Evolutionary conservation across 2,797 vertebrate species (phyloP).

Genomic region (Momotus momota): DNA sequence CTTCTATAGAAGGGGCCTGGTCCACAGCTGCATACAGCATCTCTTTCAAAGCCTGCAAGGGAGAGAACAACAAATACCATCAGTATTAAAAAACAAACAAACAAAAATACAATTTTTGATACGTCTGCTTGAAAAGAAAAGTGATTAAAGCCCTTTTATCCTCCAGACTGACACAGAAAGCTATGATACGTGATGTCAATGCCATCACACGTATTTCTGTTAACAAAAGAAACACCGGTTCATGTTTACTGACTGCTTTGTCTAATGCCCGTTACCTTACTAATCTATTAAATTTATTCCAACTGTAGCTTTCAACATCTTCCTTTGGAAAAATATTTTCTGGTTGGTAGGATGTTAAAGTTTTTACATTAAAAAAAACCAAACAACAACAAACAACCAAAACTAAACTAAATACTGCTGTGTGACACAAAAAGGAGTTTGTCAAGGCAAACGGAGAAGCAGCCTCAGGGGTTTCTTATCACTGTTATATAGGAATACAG

Average conservation of each 20-base stretch:
- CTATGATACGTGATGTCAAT: background rate
- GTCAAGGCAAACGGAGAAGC: background rate
- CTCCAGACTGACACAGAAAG: background rate
- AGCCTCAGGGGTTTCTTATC: constrained; percentile 7
- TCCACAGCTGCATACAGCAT: constrained; percentile 98
- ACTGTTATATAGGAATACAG: background rate
- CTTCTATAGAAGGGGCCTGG: constrained; percentile 98
- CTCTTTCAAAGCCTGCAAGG: constrained; percentile 94
- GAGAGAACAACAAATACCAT: constrained; percentile 22
- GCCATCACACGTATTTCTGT: background rate
- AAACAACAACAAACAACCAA: background rate
- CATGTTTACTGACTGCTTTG: background rate
- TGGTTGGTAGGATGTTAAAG: background rate
- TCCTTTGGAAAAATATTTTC: background rate
- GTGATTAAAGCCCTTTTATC: constrained; percentile 55
- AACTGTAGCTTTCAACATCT: background rate
- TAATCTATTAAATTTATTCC: background rate
- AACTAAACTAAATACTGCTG: background rate
- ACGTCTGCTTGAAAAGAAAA: background rate
- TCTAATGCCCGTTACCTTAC: background rate
- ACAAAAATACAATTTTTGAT: background rate
- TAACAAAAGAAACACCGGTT: background rate
- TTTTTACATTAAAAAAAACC: background rate
- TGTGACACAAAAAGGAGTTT: background rate
- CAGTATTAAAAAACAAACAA: background rate